Evolutionary conservation across 2,888 invertebrate species (phyloP).

Genomic region (Gymnosoma rotundatum): DNA sequence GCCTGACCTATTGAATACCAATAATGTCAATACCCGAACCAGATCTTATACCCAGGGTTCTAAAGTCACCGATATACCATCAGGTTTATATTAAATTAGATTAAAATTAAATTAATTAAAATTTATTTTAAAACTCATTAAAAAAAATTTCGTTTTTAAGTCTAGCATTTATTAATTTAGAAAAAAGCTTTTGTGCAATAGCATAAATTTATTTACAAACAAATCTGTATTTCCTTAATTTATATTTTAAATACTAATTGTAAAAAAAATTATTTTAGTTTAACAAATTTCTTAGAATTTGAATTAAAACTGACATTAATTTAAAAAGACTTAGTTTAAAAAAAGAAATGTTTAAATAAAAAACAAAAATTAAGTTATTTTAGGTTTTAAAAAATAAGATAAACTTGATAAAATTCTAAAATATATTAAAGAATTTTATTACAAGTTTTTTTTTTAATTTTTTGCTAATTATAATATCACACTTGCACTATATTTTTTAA

Average conservation of each 20-base stretch:
- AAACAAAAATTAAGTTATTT: slow-evolving; percentile 1
- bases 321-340: slow-evolving; percentile 1
- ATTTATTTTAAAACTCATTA: background rate
- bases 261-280: slow-evolving; percentile 20
- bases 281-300: background rate
- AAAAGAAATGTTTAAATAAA: background rate
- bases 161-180: slow-evolving; percentile 57
- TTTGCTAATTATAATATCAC: slow-evolving; percentile 11
- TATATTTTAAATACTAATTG: slow-evolving; percentile 22
- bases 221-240: slow-evolving; percentile 21
- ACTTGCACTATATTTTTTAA: slow-evolving; percentile 50
- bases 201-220: slow-evolving; percentile 27
- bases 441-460: slow-evolving; percentile 47
- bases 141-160: background rate
- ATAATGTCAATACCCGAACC: slow-evolving; percentile 78
- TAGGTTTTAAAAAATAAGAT: slow-evolving; percentile 36
- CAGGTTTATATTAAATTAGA: slow-evolving; percentile 86
- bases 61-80: slow-evolving; percentile 89
- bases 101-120: background rate
- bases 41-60: slow-evolving; percentile 83
- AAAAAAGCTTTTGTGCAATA: slow-evolving; percentile 65
- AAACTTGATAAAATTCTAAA: slow-evolving; percentile 71
- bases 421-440: slow-evolving; percentile 64
- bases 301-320: background rate
- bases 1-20: slow-evolving; percentile 51